phyloP scores from a whole-genome alignment of 2,888 invertebrate genomes.

The Acanthosepion pharaonis region DNA sequence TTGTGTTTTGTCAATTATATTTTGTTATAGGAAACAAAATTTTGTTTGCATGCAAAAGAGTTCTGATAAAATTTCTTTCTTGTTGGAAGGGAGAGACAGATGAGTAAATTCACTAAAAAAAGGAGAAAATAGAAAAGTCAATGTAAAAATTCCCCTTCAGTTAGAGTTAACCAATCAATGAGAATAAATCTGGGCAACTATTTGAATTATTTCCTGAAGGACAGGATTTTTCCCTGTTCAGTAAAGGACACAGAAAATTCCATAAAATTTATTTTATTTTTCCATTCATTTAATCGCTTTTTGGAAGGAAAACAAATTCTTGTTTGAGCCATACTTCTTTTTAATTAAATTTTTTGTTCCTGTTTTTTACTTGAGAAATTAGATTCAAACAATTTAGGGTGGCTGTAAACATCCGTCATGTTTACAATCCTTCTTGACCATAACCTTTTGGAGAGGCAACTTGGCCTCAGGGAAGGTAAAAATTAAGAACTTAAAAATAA shows the following conservation, averaged over 20 bases:
- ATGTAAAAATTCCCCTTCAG: not conserved
- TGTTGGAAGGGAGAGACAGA: no score
- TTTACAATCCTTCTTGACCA: not conserved
- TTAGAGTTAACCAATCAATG: not conserved
- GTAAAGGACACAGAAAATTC: not conserved
- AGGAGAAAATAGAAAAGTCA: no score
- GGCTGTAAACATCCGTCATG: not conserved
- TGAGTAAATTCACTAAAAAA: no score
- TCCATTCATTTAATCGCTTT: no score
- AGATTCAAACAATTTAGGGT: not conserved
- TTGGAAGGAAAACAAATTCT: no score
- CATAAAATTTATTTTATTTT: not conserved
- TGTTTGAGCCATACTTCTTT: no score
- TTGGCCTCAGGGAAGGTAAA: not conserved
- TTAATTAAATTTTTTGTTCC: no score
- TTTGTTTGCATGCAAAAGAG: no score
- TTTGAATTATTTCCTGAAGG: conserved; percentile 33
- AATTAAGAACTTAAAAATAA: not conserved
- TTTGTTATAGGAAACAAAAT: no score
- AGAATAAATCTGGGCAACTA: not conserved
- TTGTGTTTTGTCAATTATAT: no score
- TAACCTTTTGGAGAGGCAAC: not conserved
- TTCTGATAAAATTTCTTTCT: no score
- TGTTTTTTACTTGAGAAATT: no score
- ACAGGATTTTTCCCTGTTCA: not conserved